Conservation (phyloP, 2,113 vertebrate genomes). For the Brachyhypopomus gauderio region DNA sequence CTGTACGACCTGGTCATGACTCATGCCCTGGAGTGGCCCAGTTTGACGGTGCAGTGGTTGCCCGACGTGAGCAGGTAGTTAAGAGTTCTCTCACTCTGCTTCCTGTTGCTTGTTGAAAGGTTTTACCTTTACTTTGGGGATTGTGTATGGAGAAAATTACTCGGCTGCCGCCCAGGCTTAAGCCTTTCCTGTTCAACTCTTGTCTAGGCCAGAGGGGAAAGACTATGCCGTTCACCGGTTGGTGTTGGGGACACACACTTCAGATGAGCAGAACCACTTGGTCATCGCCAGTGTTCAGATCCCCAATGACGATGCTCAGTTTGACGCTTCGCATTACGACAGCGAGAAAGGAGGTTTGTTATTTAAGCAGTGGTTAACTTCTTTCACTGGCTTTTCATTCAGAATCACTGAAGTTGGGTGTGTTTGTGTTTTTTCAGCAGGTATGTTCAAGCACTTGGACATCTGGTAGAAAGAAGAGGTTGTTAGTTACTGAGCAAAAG, state of each 20-base stretch:
- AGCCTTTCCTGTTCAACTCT: not conserved
- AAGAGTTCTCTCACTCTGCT: not conserved
- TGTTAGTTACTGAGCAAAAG: conserved; percentile 7
- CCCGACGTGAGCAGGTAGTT: conserved; percentile 88
- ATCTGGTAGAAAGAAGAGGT: conserved; percentile 36
- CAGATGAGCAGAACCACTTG: conserved; percentile 94
- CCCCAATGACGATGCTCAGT: conserved; percentile 89
- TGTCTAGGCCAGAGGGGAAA: conserved; percentile 87
- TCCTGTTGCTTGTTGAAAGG: not conserved
- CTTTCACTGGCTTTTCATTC: not conserved
- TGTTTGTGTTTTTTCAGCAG: conserved; percentile 67
- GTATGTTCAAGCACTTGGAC: conserved; percentile 60
- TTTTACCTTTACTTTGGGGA: not conserved
- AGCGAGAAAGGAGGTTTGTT: conserved; percentile 88
- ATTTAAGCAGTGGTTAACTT: conserved; percentile 40
- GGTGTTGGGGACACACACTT: conserved; percentile 89
- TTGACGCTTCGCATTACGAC: conserved; percentile 87
- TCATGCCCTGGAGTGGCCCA: conserved; percentile 91
- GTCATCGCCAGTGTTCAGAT: conserved; percentile 94
- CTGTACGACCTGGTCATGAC: conserved; percentile 92
- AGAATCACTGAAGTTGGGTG: conserved; percentile 42
- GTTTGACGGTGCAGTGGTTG: conserved; percentile 92
- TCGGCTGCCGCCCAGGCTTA: not conserved
- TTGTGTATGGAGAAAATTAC: not conserved
- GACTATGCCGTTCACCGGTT: conserved; percentile 89